These are phyloP conservation scores for Halichondria panicea DNA, from an alignment of 37 sponge, comb jelly and placozoan species.

Conservation along the genomic window DNA sequence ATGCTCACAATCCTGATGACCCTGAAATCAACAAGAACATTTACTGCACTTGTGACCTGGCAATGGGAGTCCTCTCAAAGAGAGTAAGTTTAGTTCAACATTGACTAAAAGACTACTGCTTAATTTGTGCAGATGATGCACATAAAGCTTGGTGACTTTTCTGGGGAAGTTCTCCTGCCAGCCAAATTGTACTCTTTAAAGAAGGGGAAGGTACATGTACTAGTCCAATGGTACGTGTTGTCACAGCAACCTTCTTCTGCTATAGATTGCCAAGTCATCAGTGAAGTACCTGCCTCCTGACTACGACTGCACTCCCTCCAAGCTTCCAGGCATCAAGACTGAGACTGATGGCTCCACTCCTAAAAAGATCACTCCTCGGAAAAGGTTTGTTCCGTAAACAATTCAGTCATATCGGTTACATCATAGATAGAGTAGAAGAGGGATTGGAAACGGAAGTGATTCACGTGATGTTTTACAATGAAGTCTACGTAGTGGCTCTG, in stretches of 20 bases:
- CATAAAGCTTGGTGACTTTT: slow-evolving; percentile 32
- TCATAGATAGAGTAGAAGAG: too few relatives aligned
- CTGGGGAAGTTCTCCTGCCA: neutral
- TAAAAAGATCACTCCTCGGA: too few relatives aligned
- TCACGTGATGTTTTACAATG: too few relatives aligned
- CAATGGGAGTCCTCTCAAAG: slow-evolving; percentile 35
- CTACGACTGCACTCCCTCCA: slow-evolving; percentile 45
- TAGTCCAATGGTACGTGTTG: slow-evolving; percentile 23
- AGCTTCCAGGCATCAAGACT: neutral
- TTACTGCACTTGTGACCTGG: slow-evolving; percentile 76
- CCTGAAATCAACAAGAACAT: slow-evolving; percentile 65
- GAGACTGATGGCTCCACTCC: neutral
- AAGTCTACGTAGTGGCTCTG: too few relatives aligned
- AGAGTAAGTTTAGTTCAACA: slow-evolving; percentile 30
- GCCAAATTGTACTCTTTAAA: neutral
- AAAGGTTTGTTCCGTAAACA: too few relatives aligned
- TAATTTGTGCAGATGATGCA: slow-evolving; percentile 1
- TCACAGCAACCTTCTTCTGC: too few relatives aligned
- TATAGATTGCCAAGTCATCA: too few relatives aligned
- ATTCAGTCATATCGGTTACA: too few relatives aligned
- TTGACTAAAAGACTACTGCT: neutral
- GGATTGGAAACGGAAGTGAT: too few relatives aligned
- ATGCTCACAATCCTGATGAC: slow-evolving; percentile 74
- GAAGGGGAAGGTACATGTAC: neutral
- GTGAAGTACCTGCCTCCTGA: slow-evolving; percentile 54